phyloP scores from a whole-genome alignment of 2,888 invertebrate species.

The Meghimatium bilineatum region DNA sequence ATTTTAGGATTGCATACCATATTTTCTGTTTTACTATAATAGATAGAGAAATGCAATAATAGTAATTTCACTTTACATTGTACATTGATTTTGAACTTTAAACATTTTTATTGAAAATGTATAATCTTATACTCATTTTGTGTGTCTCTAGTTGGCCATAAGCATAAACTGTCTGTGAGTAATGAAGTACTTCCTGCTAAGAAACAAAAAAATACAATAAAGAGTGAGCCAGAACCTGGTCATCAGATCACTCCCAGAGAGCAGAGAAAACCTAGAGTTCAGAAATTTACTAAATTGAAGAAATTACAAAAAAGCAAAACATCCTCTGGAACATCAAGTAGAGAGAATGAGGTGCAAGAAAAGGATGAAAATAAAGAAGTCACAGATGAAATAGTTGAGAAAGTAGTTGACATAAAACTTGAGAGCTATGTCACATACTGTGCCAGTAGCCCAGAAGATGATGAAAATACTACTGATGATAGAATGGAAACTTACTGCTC shows the following conservation, averaged over 20 bases:
- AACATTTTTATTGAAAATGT: background rate
- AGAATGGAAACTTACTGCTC: background rate
- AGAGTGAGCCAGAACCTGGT: slow-evolving; percentile 13
- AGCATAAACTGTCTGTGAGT: slow-evolving; percentile 17
- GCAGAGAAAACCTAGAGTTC: background rate
- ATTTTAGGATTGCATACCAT: no score
- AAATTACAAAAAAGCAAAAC: background rate
- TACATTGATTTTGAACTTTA: background rate
- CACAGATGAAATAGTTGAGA: background rate
- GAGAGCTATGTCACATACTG: background rate
- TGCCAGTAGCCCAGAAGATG: slow-evolving; percentile 6
- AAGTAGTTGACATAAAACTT: background rate
- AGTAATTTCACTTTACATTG: no score
- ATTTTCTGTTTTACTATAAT: no score
- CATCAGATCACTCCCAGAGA: slow-evolving; percentile 3
- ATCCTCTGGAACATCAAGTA: background rate
- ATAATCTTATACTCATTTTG: background rate
- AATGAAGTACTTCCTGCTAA: slow-evolving; percentile 9
- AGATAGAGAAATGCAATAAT: no score
- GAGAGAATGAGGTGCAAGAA: background rate
- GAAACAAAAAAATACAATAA: background rate
- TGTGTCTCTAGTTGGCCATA: background rate
- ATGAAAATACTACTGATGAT: slow-evolving; percentile 4
- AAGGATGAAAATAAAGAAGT: slow-evolving; percentile 10
- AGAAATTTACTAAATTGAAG: slow-evolving; percentile 29